A percentile compares a stretch with the other conserved stretches of the same genome.
Conservation (phyloP, 2,797 vertebrate genomes). For the Protonibea diacanthus region DNA sequence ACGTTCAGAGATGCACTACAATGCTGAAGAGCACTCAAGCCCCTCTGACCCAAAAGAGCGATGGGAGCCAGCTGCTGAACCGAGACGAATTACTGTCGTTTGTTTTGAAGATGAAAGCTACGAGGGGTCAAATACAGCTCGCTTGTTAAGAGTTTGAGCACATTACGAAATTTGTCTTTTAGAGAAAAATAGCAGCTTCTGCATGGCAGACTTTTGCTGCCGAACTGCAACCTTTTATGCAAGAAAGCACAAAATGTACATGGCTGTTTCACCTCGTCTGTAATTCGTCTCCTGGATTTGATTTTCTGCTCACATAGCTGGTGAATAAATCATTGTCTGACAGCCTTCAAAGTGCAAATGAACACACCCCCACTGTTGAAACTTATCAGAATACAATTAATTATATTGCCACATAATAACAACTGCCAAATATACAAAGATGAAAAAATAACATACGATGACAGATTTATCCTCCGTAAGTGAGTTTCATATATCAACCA, state of each 20-base stretch:
- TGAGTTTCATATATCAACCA: not conserved
- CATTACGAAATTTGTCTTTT: not conserved
- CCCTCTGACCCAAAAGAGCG: constrained; percentile 22
- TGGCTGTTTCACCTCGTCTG: not conserved
- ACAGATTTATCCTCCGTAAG: not conserved
- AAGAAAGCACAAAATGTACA: not conserved
- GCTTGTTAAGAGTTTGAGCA: not conserved
- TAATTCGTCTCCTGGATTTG: not conserved
- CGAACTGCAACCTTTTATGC: not conserved
- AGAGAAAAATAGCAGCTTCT: not conserved
- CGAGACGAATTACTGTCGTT: constrained; percentile 1
- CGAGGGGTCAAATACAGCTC: constrained; percentile 13
- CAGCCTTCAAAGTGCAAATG: not conserved
- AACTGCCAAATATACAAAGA: not conserved
- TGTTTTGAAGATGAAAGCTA: constrained; percentile 14
- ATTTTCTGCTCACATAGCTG: not conserved
- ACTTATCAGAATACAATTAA: too few species aligned
- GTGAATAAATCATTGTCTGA: not conserved
- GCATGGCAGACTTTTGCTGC: not conserved
- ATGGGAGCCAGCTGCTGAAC: constrained; percentile 40
- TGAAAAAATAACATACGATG: not conserved
- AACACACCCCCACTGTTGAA: not conserved
- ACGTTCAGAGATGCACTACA: constrained; percentile 25
- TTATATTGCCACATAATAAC: too few species aligned
- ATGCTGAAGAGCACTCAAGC: constrained; percentile 17